Percentiles rank a stretch among this genome's conserved stretches.
Conservation (phyloP, 2,113 vertebrate genomes). For the Python bivittatus region DNA sequence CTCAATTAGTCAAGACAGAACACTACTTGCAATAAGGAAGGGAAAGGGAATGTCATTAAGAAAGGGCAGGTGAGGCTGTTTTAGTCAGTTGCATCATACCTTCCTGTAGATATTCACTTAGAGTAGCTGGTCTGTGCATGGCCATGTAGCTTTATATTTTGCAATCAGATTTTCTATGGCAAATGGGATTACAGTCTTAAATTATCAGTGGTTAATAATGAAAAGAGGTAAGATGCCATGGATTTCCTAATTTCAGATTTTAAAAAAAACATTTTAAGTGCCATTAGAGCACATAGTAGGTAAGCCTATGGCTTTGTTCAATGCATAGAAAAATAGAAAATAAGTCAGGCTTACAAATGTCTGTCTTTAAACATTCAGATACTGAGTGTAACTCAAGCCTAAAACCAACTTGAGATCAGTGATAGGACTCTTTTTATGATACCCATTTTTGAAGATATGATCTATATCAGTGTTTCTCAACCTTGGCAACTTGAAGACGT, state of each 20-base stretch:
- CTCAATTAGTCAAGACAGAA: constrained; percentile 9
- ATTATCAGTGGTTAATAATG: neutral
- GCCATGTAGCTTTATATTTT: neutral
- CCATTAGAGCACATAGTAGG: neutral
- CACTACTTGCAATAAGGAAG: neutral
- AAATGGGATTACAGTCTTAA: neutral
- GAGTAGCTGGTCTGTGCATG: neutral
- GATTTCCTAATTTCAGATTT: neutral
- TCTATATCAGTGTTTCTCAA: neutral
- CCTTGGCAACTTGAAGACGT: neutral
- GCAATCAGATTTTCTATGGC: neutral
- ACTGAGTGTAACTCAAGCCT: neutral
- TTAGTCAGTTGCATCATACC: neutral
- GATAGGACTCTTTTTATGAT: neutral
- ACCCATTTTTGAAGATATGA: neutral
- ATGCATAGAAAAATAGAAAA: neutral
- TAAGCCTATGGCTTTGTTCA: no score
- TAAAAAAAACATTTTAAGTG: neutral
- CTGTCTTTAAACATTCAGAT: neutral
- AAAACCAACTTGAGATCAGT: neutral
- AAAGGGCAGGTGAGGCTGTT: neutral
- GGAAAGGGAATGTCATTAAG: constrained; percentile 3
- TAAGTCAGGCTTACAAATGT: neutral
- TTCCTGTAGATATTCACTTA: neutral
- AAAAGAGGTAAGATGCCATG: neutral